Evolutionary conservation across 2,797 vertebrate species (phyloP), one percentile per base, ranked within the genome.

Genomic region (Leucoraja ocellata): DNA sequence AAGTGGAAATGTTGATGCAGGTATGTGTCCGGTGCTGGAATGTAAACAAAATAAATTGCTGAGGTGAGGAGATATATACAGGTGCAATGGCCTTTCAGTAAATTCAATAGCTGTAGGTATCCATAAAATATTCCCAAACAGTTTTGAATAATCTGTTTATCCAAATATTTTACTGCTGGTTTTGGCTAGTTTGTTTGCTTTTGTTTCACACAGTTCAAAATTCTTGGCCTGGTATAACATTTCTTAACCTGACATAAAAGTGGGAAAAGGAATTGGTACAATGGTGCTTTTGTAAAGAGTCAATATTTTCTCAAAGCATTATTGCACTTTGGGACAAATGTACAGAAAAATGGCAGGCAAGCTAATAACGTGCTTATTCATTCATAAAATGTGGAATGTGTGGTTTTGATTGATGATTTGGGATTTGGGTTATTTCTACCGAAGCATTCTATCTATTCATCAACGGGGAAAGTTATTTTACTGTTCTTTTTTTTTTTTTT

Each of bases 161-260:
- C 83, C 1, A 63, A 13, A 86, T 88, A 1, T 88, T 36, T 32
- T 11, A 36, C 84, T 65, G n/a, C 5, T 23, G n/a, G n/a, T 36
- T 88, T 88, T 88, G 84, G n/a, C 61, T 68, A 36, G 84, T 65
- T 88, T 88, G 32, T 18, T n/a, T 68, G 11, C 28, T 86, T 86
- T 58, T 68, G 61, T 88, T 65, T n/a, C 5, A n/a, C 63, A 65
- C 32, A 68, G 32, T 88, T 88, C 61, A 88, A 88, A 88, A 88
- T 65, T 36, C 14, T 88, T 63, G 21, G 1, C 14, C 68, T 63
- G 21, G 1, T 68, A 32, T 88, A 10, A 36, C 32, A 65, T 18
- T 2, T 46, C 46, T 46, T 46, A 46, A 46, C 46, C 46, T 46
- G 46, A 3, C 46, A 46, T 46, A 46, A 46, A 88, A 63, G 6